A percentile compares a stretch with the other conserved stretches of the same genome.
phyloP scores from a whole-genome alignment of 1,140 invertebrate genomes.

The Theocolax elegans region DNA sequence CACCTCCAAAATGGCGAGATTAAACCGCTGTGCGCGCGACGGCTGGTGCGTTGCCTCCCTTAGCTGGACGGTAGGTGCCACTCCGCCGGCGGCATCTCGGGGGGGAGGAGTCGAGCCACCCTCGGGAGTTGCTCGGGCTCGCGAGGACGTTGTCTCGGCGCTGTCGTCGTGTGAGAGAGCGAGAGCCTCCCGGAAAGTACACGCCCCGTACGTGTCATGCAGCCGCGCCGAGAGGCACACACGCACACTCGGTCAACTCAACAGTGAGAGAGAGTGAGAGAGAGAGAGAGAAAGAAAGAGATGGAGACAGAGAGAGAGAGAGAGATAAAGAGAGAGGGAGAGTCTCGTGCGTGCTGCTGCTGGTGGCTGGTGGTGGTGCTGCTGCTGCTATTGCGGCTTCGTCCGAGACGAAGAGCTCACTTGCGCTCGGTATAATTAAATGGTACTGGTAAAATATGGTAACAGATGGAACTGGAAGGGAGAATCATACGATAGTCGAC shows the following conservation, averaged over 20 bases:
- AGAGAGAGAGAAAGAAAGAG: too few species aligned
- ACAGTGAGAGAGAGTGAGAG: background rate
- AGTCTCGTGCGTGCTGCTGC: background rate
- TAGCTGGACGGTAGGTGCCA: too few species aligned
- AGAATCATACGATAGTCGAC: too few species aligned
- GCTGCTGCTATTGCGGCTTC: too few species aligned
- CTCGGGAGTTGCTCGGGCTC: conserved; percentile 54
- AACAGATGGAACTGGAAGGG: too few species aligned
- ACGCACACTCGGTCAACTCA: conserved; percentile 10
- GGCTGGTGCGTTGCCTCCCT: conserved; percentile 11
- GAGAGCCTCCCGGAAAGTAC: conserved; percentile 57
- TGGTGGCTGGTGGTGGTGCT: too few species aligned
- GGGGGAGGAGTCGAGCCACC: conserved; percentile 54
- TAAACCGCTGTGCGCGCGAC: conserved; percentile 42
- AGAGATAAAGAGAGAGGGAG: too few species aligned
- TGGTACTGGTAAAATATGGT: too few species aligned
- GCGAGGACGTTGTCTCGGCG: conserved; percentile 26
- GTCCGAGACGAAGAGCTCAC: too few species aligned
- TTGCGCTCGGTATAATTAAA: too few species aligned
- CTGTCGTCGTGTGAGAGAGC: conserved; percentile 40
- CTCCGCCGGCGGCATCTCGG: too few species aligned
- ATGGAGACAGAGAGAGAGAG: too few species aligned
- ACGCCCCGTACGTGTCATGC: conserved; percentile 58
- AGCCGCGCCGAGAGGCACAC: conserved; percentile 34
- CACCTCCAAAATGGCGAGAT: conserved; percentile 66